A percentile compares a stretch with the other conserved stretches of the same genome.
phyloP scores from a whole-genome alignment of 2,888 invertebrate species.

The Leptopilina myrica region DNA sequence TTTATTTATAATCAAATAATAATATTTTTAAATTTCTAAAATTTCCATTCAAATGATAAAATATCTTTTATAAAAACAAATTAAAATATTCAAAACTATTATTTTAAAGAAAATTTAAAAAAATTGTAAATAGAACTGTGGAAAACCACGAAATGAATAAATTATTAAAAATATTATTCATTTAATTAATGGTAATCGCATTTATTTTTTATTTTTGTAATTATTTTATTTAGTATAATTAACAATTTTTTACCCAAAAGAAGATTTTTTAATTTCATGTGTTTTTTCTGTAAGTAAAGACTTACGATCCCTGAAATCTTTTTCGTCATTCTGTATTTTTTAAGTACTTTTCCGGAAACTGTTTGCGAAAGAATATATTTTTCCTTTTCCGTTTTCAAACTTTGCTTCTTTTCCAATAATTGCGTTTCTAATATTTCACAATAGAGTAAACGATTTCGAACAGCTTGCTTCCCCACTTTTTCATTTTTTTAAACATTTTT shows the following conservation, averaged over 20 bases:
- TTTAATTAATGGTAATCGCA: neutral
- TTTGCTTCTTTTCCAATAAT: constrained; percentile 42
- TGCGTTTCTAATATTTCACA: constrained; percentile 42
- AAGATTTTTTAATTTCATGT: neutral
- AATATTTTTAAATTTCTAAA: neutral
- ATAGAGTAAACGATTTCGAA: neutral
- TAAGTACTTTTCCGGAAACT: too few relatives aligned
- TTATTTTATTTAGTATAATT: neutral
- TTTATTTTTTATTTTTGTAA: neutral
- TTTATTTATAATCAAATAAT: neutral
- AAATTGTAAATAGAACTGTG: neutral
- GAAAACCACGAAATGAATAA: neutral
- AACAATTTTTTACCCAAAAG: neutral
- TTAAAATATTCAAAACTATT: neutral
- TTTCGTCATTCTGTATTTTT: too few relatives aligned
- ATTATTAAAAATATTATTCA: neutral
- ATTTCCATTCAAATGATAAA: neutral
- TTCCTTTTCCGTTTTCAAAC: too few relatives aligned
- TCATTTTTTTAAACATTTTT: too few relatives aligned
- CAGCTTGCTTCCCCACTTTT: too few relatives aligned
- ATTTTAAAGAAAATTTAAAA: neutral
- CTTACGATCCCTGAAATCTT: too few relatives aligned
- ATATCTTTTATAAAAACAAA: neutral
- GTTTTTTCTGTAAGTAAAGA: constrained; percentile 40
- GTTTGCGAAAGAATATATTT: too few relatives aligned